These are phyloP conservation scores for Rhegmatorhina hoffmannsi DNA, from an alignment of 2,113 vertebrate genomes.

Conservation along the genomic window DNA sequence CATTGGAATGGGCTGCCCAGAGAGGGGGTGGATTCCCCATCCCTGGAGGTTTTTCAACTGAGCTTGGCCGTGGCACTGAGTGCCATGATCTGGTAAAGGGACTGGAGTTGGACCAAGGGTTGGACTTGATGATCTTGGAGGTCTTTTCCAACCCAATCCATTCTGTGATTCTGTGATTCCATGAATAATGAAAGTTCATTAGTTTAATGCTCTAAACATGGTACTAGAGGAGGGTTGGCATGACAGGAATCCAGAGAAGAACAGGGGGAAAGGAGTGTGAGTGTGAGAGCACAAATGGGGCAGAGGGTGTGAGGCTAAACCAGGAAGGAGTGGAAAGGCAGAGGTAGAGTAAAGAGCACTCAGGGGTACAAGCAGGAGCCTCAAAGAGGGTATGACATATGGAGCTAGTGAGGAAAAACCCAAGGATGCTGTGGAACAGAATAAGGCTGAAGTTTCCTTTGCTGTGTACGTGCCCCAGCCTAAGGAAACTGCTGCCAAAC, in stretches of 20 bases:
- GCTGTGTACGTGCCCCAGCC: rapidly evolving
- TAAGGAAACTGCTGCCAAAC: not conserved
- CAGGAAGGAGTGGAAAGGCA: not conserved
- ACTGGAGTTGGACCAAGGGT: too few species aligned
- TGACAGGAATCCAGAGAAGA: not conserved
- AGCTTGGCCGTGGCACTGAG: too few species aligned
- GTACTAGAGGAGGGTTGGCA: not conserved
- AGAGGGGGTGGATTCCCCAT: too few species aligned
- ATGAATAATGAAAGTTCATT: not conserved
- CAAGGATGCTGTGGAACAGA: not conserved
- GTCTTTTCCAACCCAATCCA: too few species aligned
- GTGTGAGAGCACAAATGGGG: not conserved
- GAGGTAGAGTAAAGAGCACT: not conserved
- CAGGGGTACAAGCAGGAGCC: not conserved
- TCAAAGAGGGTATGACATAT: not conserved
- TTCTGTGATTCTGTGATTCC: too few species aligned
- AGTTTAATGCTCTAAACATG: not conserved
- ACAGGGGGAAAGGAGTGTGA: not conserved
- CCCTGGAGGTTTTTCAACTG: too few species aligned
- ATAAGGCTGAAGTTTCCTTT: not conserved
- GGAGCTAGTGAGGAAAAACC: not conserved
- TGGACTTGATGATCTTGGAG: too few species aligned
- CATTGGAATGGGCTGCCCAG: too few species aligned
- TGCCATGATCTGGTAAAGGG: too few species aligned
- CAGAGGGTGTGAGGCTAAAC: not conserved